These are phyloP conservation scores for Danaus chrysippus DNA, from an alignment of 2,888 invertebrate genomes.

Conservation along the genomic window DNA sequence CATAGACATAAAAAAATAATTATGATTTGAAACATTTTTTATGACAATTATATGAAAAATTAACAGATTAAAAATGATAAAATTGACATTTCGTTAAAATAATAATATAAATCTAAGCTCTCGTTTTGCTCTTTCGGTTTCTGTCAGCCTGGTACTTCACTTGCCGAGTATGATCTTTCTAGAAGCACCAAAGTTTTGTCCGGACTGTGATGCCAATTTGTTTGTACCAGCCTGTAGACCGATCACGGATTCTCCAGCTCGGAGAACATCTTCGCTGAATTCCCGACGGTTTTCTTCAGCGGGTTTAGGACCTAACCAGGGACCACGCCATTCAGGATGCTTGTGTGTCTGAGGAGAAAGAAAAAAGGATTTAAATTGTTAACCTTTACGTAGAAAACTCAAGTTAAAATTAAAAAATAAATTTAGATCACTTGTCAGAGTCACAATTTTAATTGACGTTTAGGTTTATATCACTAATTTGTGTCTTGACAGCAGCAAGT, in stretches of 20 bases:
- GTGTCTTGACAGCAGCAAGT: no score
- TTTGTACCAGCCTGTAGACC: conserved; percentile 94
- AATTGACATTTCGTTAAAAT: not conserved
- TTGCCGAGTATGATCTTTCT: conserved; percentile 90
- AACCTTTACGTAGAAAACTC: no score
- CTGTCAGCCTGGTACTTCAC: conserved; percentile 50
- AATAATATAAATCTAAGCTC: not conserved
- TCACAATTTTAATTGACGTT: not conserved
- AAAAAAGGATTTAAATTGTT: conserved; percentile 2
- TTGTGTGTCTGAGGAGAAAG: conserved; percentile 81
- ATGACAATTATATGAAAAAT: not conserved
- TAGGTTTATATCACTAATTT: no score
- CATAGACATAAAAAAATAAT: no score
- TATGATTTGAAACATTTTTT: no score
- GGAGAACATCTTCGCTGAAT: conserved; percentile 89
- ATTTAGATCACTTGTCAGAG: not conserved
- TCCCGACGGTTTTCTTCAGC: conserved; percentile 90
- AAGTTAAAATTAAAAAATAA: no score
- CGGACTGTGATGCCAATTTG: conserved; percentile 90
- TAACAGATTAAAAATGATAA: conserved; percentile 6
- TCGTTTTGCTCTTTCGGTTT: not conserved
- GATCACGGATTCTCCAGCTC: conserved; percentile 90
- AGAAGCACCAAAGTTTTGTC: conserved; percentile 91
- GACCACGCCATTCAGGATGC: conserved; percentile 91
- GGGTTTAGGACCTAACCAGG: conserved; percentile 90